These are phyloP conservation scores for Tarsius wallacei DNA, from an alignment of 2,797 vertebrate genomes.

Conservation along the genomic window DNA sequence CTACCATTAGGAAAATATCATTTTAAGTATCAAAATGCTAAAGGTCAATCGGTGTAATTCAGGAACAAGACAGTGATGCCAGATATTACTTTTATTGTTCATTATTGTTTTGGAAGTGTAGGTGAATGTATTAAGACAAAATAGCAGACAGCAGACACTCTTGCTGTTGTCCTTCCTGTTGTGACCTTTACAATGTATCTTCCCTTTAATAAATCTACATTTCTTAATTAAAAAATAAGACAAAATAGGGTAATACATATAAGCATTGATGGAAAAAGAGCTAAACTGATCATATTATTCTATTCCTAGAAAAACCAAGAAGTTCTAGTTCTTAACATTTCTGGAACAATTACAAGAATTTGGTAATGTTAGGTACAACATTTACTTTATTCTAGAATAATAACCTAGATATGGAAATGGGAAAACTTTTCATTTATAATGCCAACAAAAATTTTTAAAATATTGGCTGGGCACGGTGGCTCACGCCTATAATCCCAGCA, in stretches of 20 bases:
- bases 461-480: neutral
- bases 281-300: neutral
- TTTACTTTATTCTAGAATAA: conserved; percentile 49
- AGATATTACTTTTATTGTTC: neutral
- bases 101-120: neutral
- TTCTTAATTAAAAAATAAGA: neutral
- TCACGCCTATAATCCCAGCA: too few species aligned
- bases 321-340: conserved; percentile 38
- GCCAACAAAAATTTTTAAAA: neutral
- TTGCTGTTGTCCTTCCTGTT: too few species aligned
- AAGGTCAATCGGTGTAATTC: neutral
- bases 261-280: neutral
- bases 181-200: too few species aligned
- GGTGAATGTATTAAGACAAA: neutral
- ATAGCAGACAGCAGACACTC: neutral
- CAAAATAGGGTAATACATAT: conserved; percentile 20
- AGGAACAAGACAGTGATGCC: neutral
- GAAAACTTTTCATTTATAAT: conserved; percentile 39
- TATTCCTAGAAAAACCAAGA: neutral
- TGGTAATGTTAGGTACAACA: neutral
- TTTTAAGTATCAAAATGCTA: neutral
- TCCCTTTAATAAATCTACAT: too few species aligned
- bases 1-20: neutral
- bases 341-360: conserved; percentile 15
- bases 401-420: conserved; percentile 4